These are phyloP conservation scores for Heliconius melpomene DNA, from an alignment of 1,140 invertebrate species.

Conservation along the genomic window DNA sequence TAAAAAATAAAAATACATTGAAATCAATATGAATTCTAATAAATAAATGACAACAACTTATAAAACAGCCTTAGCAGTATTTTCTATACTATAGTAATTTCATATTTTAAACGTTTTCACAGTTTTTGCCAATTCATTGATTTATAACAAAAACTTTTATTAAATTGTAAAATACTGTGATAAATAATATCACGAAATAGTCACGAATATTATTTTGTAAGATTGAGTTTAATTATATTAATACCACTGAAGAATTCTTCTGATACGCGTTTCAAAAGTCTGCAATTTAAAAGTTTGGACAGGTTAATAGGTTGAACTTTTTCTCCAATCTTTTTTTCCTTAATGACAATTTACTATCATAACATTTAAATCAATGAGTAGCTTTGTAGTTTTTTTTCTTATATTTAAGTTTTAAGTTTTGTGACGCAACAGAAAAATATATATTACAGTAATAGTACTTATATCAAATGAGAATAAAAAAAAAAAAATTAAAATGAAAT, in stretches of 20 bases:
- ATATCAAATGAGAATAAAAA: no score
- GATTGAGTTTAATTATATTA: neutral
- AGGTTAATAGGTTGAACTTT: slow-evolving; percentile 9
- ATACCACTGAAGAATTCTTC: neutral
- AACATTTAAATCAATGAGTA: neutral
- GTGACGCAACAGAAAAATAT: neutral
- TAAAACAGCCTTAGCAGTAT: neutral
- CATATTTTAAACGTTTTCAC: neutral
- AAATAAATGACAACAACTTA: neutral
- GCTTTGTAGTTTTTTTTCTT: neutral
- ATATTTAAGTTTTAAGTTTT: neutral
- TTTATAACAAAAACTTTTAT: neutral
- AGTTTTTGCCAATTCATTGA: neutral
- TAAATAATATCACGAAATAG: neutral
- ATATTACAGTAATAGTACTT: no score
- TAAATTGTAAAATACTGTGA: neutral
- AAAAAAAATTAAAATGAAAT: no score
- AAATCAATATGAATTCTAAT: neutral
- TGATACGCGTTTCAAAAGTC: slow-evolving; percentile 22
- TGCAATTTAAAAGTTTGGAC: slow-evolving; percentile 23
- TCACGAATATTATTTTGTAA: neutral
- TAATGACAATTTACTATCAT: slow-evolving; percentile 36
- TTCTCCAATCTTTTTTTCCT: slow-evolving; percentile 27
- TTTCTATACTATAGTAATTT: neutral
- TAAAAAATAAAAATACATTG: no score